Base-by-base conservation (phyloP, 1,140 invertebrate genomes). In the Lasioglossum baleicum region DNA sequence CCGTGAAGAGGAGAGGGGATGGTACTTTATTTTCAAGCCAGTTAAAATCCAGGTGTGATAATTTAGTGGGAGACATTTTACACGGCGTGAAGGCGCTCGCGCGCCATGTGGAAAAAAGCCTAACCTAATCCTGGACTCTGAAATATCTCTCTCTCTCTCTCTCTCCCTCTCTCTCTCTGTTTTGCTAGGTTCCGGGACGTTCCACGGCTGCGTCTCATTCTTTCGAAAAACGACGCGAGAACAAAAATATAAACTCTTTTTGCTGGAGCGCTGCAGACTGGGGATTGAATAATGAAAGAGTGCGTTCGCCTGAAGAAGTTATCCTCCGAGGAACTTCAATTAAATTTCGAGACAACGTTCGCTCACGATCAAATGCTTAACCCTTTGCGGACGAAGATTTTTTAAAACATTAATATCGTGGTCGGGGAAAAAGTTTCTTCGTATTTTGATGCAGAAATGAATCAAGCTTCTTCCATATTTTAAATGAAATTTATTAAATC, bases 81-180 rank as follows among this genome's bases (percentile, higher is more conserved):
- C 73, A 71, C 7, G 44, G 60, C 51, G 61, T 51, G 70, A 48
- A 42, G 60, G 51, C 26, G 64, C 20, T 17, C 70, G 71, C 10
- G 42, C 26, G 72, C 56, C 22, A 44, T 26, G 13, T 22, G 53
- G 44, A 58, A 48, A 75, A 67, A 58, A 66, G 56, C 63, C 71
- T 74, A 69, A 81, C 83, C 86, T 90, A 88, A 90, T 90, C 89
- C 83, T 56, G 66, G 60, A 72, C 71, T 67, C 87, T 88, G 88
- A 89, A 89, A 89, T 90, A 89, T 89, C 75, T 83, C 80, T 26
- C 26, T 26, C 26, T 26, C 26, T 26, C 26, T 26, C 26, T 26
- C 26, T 26, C 26, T 26, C 26, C 1, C 26, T 26, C 26, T 26
- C 26, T 1, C 26, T 26, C 26, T 76, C 79, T 82, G 81, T 87